Evolutionary conservation across 2,113 vertebrate genomes (phyloP).

Genomic region (Pseudopipra pipra): DNA sequence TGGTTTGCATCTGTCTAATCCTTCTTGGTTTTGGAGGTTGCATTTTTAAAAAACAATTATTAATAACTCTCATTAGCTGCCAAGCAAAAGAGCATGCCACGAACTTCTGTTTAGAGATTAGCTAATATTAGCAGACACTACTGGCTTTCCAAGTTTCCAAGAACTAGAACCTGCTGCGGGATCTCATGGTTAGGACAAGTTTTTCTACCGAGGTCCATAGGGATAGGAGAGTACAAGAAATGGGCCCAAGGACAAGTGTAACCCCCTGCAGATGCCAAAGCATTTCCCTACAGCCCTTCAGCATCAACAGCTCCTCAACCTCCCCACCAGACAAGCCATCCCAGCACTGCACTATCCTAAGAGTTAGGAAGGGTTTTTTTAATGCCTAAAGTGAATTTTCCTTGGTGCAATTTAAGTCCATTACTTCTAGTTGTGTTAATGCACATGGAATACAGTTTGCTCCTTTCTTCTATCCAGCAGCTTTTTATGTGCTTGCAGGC

Average conservation of each 20-base stretch:
- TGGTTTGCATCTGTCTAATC: slow-evolving; percentile 65
- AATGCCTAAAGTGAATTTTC: slow-evolving; percentile 23
- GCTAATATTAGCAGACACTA: neutral
- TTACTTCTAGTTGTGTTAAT: slow-evolving; percentile 41
- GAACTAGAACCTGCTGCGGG: neutral
- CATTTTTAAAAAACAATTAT: slow-evolving; percentile 35
- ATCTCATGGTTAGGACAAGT: neutral
- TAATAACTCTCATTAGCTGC: slow-evolving; percentile 57
- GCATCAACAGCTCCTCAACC: neutral
- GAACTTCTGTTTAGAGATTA: slow-evolving; percentile 16
- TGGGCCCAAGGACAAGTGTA: neutral
- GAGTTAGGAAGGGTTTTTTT: neutral
- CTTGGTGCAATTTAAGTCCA: slow-evolving; percentile 42
- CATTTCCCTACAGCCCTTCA: neutral
- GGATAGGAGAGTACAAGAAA: neutral
- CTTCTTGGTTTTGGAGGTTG: slow-evolving; percentile 36
- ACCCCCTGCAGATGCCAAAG: neutral
- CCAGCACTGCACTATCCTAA: neutral
- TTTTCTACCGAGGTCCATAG: neutral
- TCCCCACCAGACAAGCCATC: neutral
- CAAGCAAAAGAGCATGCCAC: slow-evolving; percentile 39
- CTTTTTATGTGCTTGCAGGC: slow-evolving; percentile 34
- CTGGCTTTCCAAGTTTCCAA: neutral
- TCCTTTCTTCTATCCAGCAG: slow-evolving; percentile 28
- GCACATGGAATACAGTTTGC: slow-evolving; percentile 14